phyloP scores from a whole-genome alignment of 2,888 invertebrate species.

The Lycocerus yunnanus region DNA sequence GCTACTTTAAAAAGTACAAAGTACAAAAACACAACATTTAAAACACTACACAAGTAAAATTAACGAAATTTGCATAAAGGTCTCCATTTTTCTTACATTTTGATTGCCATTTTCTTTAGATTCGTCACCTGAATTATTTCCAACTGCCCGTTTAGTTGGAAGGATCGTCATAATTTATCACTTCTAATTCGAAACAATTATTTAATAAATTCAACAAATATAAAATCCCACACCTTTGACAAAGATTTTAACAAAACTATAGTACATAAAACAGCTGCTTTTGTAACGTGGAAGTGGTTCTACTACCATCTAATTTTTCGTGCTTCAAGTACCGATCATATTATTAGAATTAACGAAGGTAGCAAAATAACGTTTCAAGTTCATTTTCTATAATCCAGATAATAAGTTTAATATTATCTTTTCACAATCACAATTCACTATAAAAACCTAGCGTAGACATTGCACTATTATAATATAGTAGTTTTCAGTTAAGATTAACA shows the following conservation, averaged over 20 bases:
- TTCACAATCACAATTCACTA: no score
- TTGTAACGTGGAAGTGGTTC: background rate
- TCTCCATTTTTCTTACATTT: slow-evolving; percentile 45
- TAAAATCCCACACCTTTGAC: slow-evolving; percentile 4
- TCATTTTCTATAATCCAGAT: no score
- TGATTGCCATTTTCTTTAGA: slow-evolving; percentile 48
- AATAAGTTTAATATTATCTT: no score
- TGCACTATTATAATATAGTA: no score
- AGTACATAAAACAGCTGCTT: background rate
- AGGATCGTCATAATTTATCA: slow-evolving; percentile 51
- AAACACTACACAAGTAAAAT: background rate
- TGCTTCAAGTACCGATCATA: background rate
- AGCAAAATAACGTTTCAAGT: no score
- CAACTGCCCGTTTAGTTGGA: slow-evolving; percentile 50
- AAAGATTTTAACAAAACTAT: slow-evolving; percentile 3
- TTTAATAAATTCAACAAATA: background rate
- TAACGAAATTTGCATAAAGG: background rate
- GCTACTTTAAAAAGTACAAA: background rate
- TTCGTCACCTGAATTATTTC: slow-evolving; percentile 45
- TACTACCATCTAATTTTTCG: background rate
- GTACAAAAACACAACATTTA: background rate
- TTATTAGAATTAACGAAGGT: background rate
- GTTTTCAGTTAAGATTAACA: no score
- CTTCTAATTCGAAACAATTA: background rate
- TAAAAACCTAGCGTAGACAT: no score